phyloP scores from a whole-genome alignment of 37 sponge, comb jelly and placozoan genomes.

The Bolinopsis microptera region DNA sequence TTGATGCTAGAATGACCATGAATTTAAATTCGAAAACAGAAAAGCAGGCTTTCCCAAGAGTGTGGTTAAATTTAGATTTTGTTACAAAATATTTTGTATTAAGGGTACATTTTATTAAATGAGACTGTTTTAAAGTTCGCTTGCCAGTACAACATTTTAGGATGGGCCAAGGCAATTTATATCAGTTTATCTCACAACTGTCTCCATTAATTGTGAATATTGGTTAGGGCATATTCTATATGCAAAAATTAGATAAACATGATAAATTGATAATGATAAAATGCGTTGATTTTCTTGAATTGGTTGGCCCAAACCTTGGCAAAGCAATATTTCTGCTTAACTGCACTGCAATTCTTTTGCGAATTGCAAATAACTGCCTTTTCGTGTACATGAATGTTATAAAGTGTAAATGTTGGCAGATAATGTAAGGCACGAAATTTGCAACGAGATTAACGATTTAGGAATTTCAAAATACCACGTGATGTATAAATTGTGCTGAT shows the following conservation, averaged over 20 bases:
- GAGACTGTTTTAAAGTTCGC: background rate
- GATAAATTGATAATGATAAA: no score
- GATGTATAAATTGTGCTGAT: background rate
- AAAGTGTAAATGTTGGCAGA: constrained; percentile 48
- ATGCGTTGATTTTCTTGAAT: no score
- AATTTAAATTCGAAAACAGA: background rate
- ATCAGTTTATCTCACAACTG: no score
- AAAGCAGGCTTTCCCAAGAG: background rate
- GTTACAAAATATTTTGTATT: background rate
- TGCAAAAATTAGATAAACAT: no score
- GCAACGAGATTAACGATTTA: background rate
- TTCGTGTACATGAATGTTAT: constrained; percentile 59
- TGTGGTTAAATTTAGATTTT: background rate
- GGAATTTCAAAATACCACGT: background rate
- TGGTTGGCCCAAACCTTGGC: no score
- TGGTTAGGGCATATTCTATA: no score
- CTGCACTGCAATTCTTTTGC: no score
- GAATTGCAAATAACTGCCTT: no score
- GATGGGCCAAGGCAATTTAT: no score
- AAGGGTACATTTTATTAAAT: background rate
- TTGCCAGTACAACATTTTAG: no score
- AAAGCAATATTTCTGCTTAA: no score
- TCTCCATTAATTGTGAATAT: no score
- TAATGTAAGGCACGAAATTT: background rate
- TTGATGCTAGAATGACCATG: background rate